phyloP scores from a whole-genome alignment of 35 echinoderm and acorn worm genomes.

The Patiria miniata region DNA sequence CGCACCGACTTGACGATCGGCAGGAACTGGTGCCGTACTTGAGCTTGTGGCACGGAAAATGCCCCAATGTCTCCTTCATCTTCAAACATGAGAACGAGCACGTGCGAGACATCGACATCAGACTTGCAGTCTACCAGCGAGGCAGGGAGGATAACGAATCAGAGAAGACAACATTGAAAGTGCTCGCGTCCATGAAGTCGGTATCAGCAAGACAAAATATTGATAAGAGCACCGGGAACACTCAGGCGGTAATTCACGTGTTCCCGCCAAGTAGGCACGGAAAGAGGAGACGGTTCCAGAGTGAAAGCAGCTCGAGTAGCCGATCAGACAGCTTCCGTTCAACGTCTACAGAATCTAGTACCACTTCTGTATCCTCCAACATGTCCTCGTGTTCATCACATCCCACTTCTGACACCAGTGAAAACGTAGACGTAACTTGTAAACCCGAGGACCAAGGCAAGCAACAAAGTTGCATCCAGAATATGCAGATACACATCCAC shows the following conservation, averaged over 20 bases:
- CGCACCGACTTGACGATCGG: slow-evolving; percentile 24
- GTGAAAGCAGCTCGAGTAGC: neutral
- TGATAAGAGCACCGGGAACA: neutral
- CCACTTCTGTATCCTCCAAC: neutral
- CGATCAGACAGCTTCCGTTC: neutral
- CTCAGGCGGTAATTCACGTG: neutral
- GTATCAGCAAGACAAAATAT: neutral
- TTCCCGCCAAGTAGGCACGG: neutral
- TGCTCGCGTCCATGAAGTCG: slow-evolving; percentile 17
- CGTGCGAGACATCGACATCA: slow-evolving; percentile 54
- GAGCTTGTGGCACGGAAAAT: slow-evolving; percentile 84
- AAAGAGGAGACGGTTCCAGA: neutral
- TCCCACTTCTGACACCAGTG: neutral
- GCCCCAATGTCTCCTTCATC: slow-evolving; percentile 65
- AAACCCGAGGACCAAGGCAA: neutral
- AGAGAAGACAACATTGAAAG: slow-evolving; percentile 33
- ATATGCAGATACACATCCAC: neutral
- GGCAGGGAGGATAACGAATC: slow-evolving; percentile 1
- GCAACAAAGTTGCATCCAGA: neutral
- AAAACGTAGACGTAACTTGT: no score
- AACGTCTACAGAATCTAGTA: neutral
- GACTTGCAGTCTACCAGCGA: slow-evolving; percentile 48
- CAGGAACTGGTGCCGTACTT: slow-evolving; percentile 44
- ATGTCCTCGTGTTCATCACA: neutral
- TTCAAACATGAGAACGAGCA: slow-evolving; percentile 72